Evolutionary conservation across 2,888 invertebrate genomes (phyloP).

Genomic region (Apoda limacodes): DNA sequence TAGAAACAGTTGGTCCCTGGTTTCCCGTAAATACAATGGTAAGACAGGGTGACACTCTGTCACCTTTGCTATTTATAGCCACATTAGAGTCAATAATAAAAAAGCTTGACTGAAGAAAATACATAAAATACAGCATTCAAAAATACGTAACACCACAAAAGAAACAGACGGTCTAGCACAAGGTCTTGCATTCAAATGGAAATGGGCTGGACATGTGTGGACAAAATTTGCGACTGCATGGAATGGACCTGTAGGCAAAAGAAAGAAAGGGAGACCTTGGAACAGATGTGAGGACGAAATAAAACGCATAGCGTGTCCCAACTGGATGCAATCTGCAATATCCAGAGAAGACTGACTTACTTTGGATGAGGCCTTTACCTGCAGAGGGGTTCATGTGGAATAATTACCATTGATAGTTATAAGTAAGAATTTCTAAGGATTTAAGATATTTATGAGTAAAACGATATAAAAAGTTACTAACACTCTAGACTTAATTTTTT

Average conservation of each 20-base stretch:
- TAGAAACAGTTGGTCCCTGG: conserved; percentile 6
- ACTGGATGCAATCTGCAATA: conserved; percentile 10
- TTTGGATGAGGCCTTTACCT: conserved; percentile 15
- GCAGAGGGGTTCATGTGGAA: conserved; percentile 9
- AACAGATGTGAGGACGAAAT: conserved; percentile 10
- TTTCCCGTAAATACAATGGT: conserved; percentile 10
- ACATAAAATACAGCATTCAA: conserved; percentile 1
- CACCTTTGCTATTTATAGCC: conserved; percentile 3
- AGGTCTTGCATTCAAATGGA: conserved; percentile 8
- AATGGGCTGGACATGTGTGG: conserved; percentile 11
- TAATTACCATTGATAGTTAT: too few species aligned
- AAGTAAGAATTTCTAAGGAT: too few species aligned
- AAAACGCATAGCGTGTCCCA: conserved; percentile 6
- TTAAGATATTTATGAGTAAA: too few species aligned
- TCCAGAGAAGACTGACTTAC: conserved; percentile 8
- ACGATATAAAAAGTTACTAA: too few species aligned
- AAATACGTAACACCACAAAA: conserved; percentile 9
- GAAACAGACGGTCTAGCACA: conserved; percentile 7
- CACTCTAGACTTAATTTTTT: too few species aligned
- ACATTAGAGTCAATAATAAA: conserved; percentile 5
- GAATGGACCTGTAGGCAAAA: conserved; percentile 8
- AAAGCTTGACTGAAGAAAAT: conserved; percentile 1
- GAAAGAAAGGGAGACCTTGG: conserved; percentile 9
- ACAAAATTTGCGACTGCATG: conserved; percentile 8
- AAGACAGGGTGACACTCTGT: conserved; percentile 12